A percentile compares a stretch with the other conserved stretches of the same genome.
Conservation (phyloP, 2,113 vertebrate genomes). For the Perca flavescens region DNA sequence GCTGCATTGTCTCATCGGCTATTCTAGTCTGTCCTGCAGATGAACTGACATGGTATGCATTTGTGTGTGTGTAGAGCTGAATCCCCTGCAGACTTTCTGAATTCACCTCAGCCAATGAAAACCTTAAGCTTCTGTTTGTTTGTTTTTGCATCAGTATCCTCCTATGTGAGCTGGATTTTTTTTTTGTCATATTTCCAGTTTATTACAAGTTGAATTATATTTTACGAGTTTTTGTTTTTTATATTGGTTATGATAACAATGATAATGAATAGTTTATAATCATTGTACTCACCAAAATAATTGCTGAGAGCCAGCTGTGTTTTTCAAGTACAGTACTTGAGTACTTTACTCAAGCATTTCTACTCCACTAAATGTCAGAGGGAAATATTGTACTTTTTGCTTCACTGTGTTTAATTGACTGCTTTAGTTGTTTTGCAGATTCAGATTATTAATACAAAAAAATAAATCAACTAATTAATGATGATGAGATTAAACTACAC, state of each 20-base stretch:
- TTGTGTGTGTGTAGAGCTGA: slow-evolving; percentile 10
- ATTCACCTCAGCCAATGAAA: neutral
- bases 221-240: neutral
- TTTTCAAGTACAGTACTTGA: too few relatives aligned
- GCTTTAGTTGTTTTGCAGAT: too few relatives aligned
- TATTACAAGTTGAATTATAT: neutral
- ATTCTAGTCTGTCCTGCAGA: slow-evolving; percentile 18
- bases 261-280: too few relatives aligned
- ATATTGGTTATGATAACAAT: neutral
- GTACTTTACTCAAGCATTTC: neutral
- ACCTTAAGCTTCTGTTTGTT: neutral
- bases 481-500: too few relatives aligned
- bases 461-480: too few relatives aligned
- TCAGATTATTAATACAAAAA: too few relatives aligned
- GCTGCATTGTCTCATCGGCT: slow-evolving; percentile 22
- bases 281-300: neutral
- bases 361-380: too few relatives aligned
- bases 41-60: slow-evolving; percentile 15
- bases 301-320: neutral
- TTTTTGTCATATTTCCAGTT: neutral
- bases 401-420: too few relatives aligned
- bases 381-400: too few relatives aligned
- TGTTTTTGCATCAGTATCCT: too few relatives aligned
- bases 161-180: neutral
- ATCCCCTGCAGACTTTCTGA: neutral